phyloP scores from a whole-genome alignment of 2,888 invertebrate genomes.

The Aleiodes testaceus region DNA sequence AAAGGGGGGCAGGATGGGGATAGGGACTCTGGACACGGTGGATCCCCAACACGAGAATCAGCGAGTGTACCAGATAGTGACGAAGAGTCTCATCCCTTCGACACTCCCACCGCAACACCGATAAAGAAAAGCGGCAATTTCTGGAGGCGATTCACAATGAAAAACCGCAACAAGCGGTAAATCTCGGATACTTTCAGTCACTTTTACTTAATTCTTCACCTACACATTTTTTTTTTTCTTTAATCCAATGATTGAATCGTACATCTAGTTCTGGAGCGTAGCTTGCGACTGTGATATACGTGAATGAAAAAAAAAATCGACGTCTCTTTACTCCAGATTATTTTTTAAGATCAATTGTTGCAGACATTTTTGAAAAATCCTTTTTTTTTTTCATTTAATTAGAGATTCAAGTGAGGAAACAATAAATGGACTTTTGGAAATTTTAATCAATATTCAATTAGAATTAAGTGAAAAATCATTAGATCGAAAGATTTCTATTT shows the following conservation, averaged over 20 bases:
- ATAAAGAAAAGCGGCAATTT: conserved; percentile 72
- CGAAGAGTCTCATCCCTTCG: conserved; percentile 75
- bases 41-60: conserved; percentile 70
- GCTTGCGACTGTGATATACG: conserved; percentile 70
- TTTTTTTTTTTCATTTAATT: too few relatives aligned
- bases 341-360: neutral
- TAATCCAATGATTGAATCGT: conserved; percentile 53
- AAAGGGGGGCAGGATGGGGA: conserved; percentile 65
- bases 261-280: conserved; percentile 63
- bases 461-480: neutral
- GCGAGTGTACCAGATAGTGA: conserved; percentile 70
- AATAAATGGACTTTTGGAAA: too few relatives aligned
- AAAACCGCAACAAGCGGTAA: conserved; percentile 81
- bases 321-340: conserved; percentile 38
- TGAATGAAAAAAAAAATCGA: conserved; percentile 48
- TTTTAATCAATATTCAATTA: neutral
- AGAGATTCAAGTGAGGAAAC: too few relatives aligned
- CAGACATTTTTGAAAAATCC: neutral
- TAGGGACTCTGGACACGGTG: conserved; percentile 71
- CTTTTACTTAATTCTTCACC: conserved; percentile 46
- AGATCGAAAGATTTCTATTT: neutral
- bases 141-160: conserved; percentile 82
- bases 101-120: conserved; percentile 62
- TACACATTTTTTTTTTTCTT: conserved; percentile 17
- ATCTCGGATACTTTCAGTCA: conserved; percentile 45